phyloP scores from a whole-genome alignment of 2,797 vertebrate genomes.

The Alectoris magna region DNA sequence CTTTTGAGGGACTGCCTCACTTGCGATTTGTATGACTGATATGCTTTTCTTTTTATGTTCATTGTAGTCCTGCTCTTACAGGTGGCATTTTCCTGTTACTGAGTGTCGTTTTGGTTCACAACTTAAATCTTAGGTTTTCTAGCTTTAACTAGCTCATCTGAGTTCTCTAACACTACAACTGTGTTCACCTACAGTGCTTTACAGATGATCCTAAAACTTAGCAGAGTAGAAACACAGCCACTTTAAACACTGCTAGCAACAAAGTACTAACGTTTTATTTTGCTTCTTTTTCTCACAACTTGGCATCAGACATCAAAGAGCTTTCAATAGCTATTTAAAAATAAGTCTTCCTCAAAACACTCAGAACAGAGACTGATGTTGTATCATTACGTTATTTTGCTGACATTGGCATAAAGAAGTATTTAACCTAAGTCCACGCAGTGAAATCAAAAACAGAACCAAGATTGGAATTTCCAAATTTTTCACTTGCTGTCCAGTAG shows the following conservation, averaged over 20 bases:
- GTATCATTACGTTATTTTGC: conserved; percentile 12
- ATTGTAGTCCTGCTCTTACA: background rate
- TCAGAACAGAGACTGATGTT: background rate
- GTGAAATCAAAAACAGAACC: conserved; percentile 29
- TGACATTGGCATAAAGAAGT: conserved; percentile 35
- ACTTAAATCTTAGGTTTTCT: background rate
- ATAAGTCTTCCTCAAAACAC: background rate
- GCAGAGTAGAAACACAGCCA: background rate
- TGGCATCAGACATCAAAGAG: conserved; percentile 15
- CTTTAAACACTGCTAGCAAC: background rate
- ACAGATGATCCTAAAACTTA: background rate
- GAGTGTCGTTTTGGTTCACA: background rate
- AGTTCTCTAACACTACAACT: background rate
- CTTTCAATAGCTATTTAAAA: conserved; percentile 46
- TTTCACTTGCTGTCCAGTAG: background rate
- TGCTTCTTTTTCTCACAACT: conserved; percentile 4
- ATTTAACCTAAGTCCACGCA: background rate
- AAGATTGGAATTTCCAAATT: conserved; percentile 10
- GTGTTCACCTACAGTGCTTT: background rate
- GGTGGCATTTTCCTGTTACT: accelerated
- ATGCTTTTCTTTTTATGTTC: background rate
- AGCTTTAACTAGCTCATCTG: background rate
- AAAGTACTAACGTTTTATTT: background rate
- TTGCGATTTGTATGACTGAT: background rate
- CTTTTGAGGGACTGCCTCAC: background rate